Base-by-base conservation (phyloP, 2,113 vertebrate genomes). In the Riparia riparia region DNA sequence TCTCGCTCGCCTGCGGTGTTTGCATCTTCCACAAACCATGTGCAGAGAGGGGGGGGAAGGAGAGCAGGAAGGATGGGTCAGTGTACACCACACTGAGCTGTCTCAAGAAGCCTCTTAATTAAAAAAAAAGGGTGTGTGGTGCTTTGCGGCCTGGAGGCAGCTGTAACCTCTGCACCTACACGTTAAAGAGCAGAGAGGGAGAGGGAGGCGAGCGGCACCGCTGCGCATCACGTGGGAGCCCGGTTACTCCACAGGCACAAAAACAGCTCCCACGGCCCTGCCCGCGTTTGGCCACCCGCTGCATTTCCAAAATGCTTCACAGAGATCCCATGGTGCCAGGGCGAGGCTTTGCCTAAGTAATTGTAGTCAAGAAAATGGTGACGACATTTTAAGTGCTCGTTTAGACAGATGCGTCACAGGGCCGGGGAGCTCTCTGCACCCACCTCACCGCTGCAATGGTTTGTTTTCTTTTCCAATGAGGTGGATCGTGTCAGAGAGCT, bases 161-260 rank as follows among this genome's bases (percentile, higher is more conserved):
- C 95, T 85, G 84, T 80, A 94, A 85, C 83, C 94, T 70, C 83
- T 89, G 91, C 89, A 89, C 32, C 85, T 60, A 95, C 96, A 95
- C 1, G 82, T 66, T 57, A 11, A 5, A 3, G 71, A 21, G 95
- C 90, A 44, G 53, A 31, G 51, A 41, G 53, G 24, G 9, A 73
- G 60, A 45, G 56, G 89, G 72, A 89, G 68, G 76, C 26, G 73
- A 26, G 72, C 12, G 39, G 82, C 68, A 37, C 19, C 26, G 20
- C 78, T 5, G 45, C 7, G 0, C 15, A 0, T 87, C 89, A 78
- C 34, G 6, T 34, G 84, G 61, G 6, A 64, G 56, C 74, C 54
- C 5, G 14, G 58, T 72, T 83, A 73, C 54, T 90, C 56, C 87
- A 45, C 50, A 17, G 32, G 63, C 82, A 86, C 63, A 47, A 50